Evolutionary conservation across 1,140 invertebrate species (phyloP).

Genomic region (Proales similis): DNA sequence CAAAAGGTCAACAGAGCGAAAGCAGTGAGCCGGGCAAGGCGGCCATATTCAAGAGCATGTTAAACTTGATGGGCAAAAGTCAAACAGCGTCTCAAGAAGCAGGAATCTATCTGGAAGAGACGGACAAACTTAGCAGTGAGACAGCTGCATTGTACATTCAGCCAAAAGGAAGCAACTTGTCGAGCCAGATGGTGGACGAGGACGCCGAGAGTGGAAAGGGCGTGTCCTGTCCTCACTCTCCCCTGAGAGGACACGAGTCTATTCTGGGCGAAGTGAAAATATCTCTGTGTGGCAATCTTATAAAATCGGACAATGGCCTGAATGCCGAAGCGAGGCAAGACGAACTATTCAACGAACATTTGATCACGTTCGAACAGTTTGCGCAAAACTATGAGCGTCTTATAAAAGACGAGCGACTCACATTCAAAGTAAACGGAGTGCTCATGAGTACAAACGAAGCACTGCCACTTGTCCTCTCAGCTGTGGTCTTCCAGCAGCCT

Average conservation of each 20-base stretch:
- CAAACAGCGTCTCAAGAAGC: constrained; percentile 62
- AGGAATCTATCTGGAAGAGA: constrained; percentile 79
- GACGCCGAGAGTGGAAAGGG: constrained; percentile 91
- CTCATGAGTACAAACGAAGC: too few species aligned
- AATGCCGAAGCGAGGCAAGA: too few species aligned
- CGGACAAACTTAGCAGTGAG: constrained; percentile 78
- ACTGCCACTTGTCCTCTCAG: too few species aligned
- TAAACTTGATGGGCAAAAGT: constrained; percentile 41
- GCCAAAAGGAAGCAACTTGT: constrained; percentile 52
- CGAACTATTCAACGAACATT: too few species aligned
- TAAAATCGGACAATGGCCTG: too few species aligned
- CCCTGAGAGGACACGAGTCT: constrained; percentile 50
- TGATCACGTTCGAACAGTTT: too few species aligned
- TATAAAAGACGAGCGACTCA: too few species aligned
- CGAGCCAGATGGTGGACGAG: constrained; percentile 60
- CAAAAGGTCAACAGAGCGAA: constrained; percentile 52
- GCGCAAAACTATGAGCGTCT: too few species aligned
- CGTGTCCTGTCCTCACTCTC: constrained; percentile 82
- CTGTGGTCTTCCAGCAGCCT: too few species aligned
- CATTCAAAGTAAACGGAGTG: too few species aligned
- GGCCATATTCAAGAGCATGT: neutral
- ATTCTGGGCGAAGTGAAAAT: constrained; percentile 18
- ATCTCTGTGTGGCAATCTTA: constrained; percentile 11
- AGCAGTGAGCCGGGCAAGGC: neutral
- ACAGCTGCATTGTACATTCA: constrained; percentile 76